These are phyloP conservation scores for Rotaria socialis DNA, from an alignment of 2,888 invertebrate genomes.

Conservation along the genomic window DNA sequence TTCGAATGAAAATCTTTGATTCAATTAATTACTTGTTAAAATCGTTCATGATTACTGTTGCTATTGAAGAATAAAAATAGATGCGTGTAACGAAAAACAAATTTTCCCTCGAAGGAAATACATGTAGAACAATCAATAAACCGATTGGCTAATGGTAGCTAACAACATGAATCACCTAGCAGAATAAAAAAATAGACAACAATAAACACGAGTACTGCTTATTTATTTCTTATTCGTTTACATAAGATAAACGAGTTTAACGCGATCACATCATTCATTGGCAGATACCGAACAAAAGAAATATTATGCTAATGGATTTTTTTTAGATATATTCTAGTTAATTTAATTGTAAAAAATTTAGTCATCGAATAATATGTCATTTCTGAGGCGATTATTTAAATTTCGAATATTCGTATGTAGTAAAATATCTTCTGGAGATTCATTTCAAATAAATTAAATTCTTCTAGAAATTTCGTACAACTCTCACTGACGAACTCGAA, in stretches of 20 bases:
- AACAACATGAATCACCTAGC: background rate
- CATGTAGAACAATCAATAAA: background rate
- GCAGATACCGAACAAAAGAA: too few species aligned
- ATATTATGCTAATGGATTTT: too few species aligned
- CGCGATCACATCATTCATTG: too few species aligned
- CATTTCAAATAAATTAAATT: background rate
- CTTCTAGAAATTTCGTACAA: constrained; percentile 31
- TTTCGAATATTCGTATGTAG: constrained; percentile 30
- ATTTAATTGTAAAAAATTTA: background rate
- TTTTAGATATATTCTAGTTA: too few species aligned
- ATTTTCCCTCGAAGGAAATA: background rate
- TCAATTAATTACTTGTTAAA: background rate
- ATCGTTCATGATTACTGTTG: background rate
- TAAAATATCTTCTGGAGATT: background rate
- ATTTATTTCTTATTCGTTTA: background rate
- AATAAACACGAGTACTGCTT: background rate
- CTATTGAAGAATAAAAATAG: background rate
- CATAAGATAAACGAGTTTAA: too few species aligned
- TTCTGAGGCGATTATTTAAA: constrained; percentile 1
- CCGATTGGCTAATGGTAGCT: background rate
- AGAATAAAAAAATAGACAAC: background rate
- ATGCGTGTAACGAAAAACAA: background rate
- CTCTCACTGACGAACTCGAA: constrained; percentile 7
- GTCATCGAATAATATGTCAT: background rate
- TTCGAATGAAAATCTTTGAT: background rate